Conservation (phyloP, 2,888 invertebrate species). For the Mesoligia furuncula region DNA sequence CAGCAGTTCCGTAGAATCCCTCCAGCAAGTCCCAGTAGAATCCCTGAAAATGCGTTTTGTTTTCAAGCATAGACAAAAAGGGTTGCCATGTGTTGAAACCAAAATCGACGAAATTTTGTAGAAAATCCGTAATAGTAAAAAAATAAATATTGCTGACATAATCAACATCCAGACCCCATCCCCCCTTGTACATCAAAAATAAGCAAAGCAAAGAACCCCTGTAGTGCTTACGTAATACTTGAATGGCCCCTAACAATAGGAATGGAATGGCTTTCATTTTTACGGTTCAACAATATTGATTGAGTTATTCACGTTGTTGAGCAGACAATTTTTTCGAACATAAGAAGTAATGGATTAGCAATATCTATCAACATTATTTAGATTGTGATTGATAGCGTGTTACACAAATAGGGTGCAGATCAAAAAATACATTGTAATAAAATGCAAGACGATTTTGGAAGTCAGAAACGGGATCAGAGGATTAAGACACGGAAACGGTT, state of each 20-base stretch:
- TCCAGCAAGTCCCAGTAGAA: too few species aligned
- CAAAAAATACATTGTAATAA: not conserved
- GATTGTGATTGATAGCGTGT: not conserved
- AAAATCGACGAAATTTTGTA: too few species aligned
- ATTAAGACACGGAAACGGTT: slow-evolving; percentile 26
- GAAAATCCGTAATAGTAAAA: too few species aligned
- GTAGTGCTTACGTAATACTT: too few species aligned
- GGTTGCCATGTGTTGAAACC: too few species aligned
- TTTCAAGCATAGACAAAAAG: too few species aligned
- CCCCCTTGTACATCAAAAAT: too few species aligned
- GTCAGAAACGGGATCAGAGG: slow-evolving; percentile 16
- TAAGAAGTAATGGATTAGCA: slow-evolving; percentile 1
- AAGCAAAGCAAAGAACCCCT: too few species aligned
- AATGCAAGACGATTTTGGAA: not conserved
- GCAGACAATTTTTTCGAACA: not conserved
- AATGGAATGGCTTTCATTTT: not conserved
- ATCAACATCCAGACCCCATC: too few species aligned
- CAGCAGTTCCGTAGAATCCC: too few species aligned
- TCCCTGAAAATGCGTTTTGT: too few species aligned
- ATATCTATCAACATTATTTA: not conserved
- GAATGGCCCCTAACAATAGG: not conserved
- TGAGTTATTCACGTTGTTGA: not conserved
- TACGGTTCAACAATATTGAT: not conserved
- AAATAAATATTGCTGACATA: too few species aligned
- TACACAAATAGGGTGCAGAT: not conserved